Evolutionary conservation across 92 coral and sea anemone species (phyloP), one percentile per base, ranked within the genome.

Genomic region (Montipora capitata): DNA sequence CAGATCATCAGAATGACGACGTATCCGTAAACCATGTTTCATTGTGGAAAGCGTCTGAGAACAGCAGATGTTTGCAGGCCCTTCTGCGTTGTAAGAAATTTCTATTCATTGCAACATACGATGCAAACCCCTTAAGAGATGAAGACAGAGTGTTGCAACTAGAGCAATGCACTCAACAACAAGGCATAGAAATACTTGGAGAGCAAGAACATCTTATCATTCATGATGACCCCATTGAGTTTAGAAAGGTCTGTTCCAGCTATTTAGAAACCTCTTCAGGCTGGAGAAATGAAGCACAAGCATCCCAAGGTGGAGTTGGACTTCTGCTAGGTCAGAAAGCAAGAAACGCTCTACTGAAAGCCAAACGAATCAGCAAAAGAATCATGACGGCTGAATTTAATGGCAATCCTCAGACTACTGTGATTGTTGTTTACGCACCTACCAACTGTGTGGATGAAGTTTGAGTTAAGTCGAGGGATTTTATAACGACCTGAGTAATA

Each of bases 1-100:
- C 78, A 73, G 78, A 73, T 73, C 78, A 73, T 73, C 78, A 73
- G 78, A 73, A 73, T 15, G 42, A 73, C 17, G 61, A 73, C 78
- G 49, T 73, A 73, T 73, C 49, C 17, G 49, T 73, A 2, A 73
- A 73, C 61, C 78, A 73, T 73, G 78, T 73, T 73, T 73, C 58
- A 35, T 73, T 58, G 78, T 58, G 78, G 49, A 14, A 73, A 73
- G 40, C 49, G 45, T 73, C 78, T 73, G 78, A 73, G 78, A 73
- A 73, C 45, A 73, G 78, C 78, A 73, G 78, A 73, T 73, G 78
- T 73, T 73, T 73, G 78, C 78, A 41, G 78, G 78, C 61, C 78
- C 78, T 73, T 73, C 78, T 73, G 78, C 78, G 49, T 73, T 73
- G 78, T 73, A 73, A 73, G 78, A 73, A 73, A 73, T 43, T 56